These are phyloP conservation scores for Oopsacas minuta DNA, from an alignment of 37 sponge, comb jelly and placozoan genomes.

Conservation along the genomic window DNA sequence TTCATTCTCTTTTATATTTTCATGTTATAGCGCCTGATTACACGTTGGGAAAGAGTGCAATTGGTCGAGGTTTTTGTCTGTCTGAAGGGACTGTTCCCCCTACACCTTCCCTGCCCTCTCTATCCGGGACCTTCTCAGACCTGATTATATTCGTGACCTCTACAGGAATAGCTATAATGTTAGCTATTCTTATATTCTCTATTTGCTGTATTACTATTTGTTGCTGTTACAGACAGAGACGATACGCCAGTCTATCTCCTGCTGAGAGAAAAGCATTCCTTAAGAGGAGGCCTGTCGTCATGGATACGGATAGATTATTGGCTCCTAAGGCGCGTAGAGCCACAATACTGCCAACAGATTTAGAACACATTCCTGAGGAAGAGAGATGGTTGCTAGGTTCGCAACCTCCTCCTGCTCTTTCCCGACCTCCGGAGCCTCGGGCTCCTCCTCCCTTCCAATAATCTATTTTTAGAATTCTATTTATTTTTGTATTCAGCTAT, in stretches of 20 bases:
- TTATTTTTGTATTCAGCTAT: neutral
- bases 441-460: constrained; percentile 29
- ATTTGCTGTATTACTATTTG: neutral
- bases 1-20: neutral
- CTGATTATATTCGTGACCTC: constrained; percentile 32
- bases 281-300: neutral
- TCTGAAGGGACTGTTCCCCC: neutral
- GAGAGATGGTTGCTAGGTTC: neutral
- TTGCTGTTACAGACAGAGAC: neutral
- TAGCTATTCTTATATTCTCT: neutral
- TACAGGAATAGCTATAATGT: constrained; percentile 31
- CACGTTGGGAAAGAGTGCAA: neutral
- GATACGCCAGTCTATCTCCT: neutral
- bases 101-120: constrained; percentile 9
- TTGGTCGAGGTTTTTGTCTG: neutral
- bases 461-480: constrained; percentile 28
- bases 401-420: neutral
- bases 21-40: neutral
- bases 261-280: constrained; percentile 4
- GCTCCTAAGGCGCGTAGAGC: neutral
- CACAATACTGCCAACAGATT: neutral
- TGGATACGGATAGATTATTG: neutral
- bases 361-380: neutral
- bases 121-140: constrained; percentile 23
- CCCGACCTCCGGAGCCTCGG: constrained; percentile 28